Base-by-base conservation (phyloP, 2,797 vertebrate genomes). In the Characodon lateralis region DNA sequence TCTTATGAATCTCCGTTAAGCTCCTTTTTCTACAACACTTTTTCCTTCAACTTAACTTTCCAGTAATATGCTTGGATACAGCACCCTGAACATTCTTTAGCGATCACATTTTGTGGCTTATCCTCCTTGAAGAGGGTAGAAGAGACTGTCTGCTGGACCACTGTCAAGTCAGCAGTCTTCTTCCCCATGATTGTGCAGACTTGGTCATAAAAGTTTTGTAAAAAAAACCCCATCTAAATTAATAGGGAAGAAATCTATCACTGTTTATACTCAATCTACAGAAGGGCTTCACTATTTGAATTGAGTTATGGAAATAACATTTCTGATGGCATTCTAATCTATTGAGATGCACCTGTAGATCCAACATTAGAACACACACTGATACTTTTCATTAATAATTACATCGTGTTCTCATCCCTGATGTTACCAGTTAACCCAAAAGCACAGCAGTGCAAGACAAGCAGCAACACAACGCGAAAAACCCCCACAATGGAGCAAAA, bases 21-120 rank as follows among this genome's bases (percentile, higher is more conserved):
- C 58, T 4, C 26, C 58, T 1, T 63, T 61, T 18, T 35, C 6
- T 63, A 3, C 59, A 31, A 63, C 28, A 18, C 28, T 2, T 24
- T 66, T 66, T 66, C 63, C 8, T 39, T 66, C 63, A 35, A 66
- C 63, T 66, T 22, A 66, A 41, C 63, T 41, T 66, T 66, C 63
- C 63, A 41, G 10, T 24, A 39, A 66, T 10, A 41, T 10, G 18
- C 63, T 66, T 66, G 63, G 63, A 41, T 66, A 26, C 18, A 66
- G 18, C 18, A 66, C 3, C 41, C 18, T 24, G 31, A 41, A 66
- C 63, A 66, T 39, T 66, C 35, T 22, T 41, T 39, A 22, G 20
- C 6, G 12, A 66, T 22, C 6, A 66, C 18, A 12, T 41, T 41
- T 66, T 13, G 20, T 10, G 1, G 63, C 35, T 66, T 41, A 66